Evolutionary conservation across 1,140 invertebrate genomes (phyloP), one percentile per base, ranked within the genome.

Genomic region (Leptopilina clavipes): DNA sequence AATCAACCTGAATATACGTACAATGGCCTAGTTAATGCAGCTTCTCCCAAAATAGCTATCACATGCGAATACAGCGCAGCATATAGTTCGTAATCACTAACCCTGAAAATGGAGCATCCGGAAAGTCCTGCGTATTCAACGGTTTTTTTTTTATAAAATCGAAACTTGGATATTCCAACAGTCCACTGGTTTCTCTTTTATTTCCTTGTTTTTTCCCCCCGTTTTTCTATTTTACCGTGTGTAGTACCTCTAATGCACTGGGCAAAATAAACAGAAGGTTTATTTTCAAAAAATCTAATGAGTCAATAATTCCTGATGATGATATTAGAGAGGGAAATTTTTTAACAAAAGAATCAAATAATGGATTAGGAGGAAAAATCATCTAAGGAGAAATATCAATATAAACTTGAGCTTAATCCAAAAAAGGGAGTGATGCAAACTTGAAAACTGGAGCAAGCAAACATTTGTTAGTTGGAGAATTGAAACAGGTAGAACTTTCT

Each of bases 401-500:
- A n/a, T n/a, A n/a, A n/a, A n/a, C n/a, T n/a, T n/a, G n/a, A n/a
- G n/a, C n/a, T n/a, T n/a, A n/a, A n/a, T n/a, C n/a, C n/a, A n/a
- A n/a, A n/a, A n/a, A n/a, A n/a, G n/a, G n/a, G n/a, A n/a, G n/a
- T n/a, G n/a, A n/a, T n/a, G n/a, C n/a, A n/a, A n/a, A n/a, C n/a
- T n/a, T n/a, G n/a, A n/a, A n/a, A n/a, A n/a, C n/a, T n/a, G n/a
- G n/a, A n/a, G n/a, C n/a, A n/a, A n/a, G n/a, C n/a, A n/a, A n/a
- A n/a, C n/a, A n/a, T n/a, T n/a, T n/a, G n/a, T n/a, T 14, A 48
- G 45, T 48, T 1, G 14, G 12, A 48, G 10, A 10, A 25, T 22
- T 25, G 12, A 25, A 25, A 14, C 19, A 65, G 56, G 56, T 65
- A 25, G 18, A 22, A n/a, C n/a, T n/a, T n/a, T n/a, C 25, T 85